These are phyloP conservation scores for Apamea sordens DNA, from an alignment of 2,888 invertebrate genomes.

Conservation along the genomic window DNA sequence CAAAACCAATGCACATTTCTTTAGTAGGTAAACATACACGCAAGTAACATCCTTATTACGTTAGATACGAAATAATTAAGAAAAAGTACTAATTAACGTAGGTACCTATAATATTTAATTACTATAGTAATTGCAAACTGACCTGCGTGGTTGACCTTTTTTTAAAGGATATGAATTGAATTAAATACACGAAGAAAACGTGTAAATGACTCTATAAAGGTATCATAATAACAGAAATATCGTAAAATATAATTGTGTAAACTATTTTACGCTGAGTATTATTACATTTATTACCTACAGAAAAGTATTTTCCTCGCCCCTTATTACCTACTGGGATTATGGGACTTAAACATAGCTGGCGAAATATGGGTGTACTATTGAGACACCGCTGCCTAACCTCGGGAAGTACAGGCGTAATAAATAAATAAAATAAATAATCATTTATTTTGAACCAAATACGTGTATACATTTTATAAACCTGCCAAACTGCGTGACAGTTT, in stretches of 20 bases:
- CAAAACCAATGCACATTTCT: slow-evolving; percentile 14
- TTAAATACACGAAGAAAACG: neutral
- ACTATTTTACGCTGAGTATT: no score
- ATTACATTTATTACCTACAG: neutral
- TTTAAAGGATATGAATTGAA: neutral
- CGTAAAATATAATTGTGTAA: neutral
- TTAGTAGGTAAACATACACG: neutral
- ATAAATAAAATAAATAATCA: no score
- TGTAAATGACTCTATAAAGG: neutral
- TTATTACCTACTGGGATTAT: no score
- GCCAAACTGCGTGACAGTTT: no score
- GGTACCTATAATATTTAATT: neutral
- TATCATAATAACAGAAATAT: neutral
- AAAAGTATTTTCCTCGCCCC: neutral
- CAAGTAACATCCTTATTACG: neutral
- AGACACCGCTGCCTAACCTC: no score
- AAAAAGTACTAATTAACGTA: slow-evolving; percentile 5
- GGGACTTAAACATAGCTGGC: neutral
- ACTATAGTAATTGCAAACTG: slow-evolving; percentile 3
- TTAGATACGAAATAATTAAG: slow-evolving; percentile 14
- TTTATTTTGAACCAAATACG: no score
- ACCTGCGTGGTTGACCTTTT: slow-evolving; percentile 8
- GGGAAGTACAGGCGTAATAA: neutral
- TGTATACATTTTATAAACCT: no score
- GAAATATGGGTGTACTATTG: neutral